These are phyloP conservation scores for Meriones unguiculatus DNA, from an alignment of 2,113 vertebrate genomes.

Conservation along the genomic window DNA sequence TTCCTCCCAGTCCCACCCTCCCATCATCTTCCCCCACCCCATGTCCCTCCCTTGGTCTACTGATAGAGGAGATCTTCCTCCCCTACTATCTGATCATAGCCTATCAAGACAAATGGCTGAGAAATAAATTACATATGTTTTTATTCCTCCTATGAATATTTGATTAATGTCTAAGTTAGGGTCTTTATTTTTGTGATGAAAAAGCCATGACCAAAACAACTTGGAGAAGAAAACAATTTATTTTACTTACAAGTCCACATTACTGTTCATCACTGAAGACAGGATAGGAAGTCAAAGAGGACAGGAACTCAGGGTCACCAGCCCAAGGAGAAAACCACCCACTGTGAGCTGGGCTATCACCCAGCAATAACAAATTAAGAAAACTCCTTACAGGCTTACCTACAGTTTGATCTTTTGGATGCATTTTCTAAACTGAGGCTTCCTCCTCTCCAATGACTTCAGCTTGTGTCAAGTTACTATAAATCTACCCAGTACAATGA, in stretches of 20 bases:
- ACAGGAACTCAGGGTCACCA: background rate
- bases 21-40: too few species aligned
- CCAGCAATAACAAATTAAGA: background rate
- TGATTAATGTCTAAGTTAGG: background rate
- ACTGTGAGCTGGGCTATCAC: too few species aligned
- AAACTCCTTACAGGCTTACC: background rate
- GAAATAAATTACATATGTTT: too few species aligned
- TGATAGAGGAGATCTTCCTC: too few species aligned
- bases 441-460: background rate
- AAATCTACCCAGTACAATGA: background rate
- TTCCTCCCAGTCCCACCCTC: too few species aligned
- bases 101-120: too few species aligned
- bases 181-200: background rate
- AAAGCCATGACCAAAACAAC: background rate
- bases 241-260: background rate
- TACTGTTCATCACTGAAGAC: background rate
- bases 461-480: background rate
- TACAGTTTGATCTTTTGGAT: too few species aligned
- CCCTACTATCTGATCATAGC: too few species aligned
- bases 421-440: too few species aligned
- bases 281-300: background rate
- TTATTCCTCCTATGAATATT: background rate
- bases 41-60: too few species aligned
- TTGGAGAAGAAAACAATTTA: background rate
- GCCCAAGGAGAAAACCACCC: background rate